Percentiles rank a stretch among this genome's conserved stretches.
Evolutionary conservation across 1,140 invertebrate species (phyloP).

Genomic region (Drosophila repletoides): DNA sequence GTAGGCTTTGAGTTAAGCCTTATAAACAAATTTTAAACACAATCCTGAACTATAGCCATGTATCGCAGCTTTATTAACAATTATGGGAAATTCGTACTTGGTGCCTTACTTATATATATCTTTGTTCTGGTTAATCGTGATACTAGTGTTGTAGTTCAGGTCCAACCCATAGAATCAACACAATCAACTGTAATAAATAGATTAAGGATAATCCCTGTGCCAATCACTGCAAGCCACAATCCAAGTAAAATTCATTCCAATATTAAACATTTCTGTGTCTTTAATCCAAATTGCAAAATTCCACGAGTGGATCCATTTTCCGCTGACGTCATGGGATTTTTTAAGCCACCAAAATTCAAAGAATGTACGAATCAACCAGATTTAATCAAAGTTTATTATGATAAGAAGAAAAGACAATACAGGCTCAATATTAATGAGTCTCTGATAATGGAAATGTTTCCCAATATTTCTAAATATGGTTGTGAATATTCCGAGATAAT

Average conservation of each 20-base stretch:
- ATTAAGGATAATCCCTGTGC: no score
- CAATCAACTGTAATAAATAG: not conserved
- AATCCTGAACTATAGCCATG: constrained; percentile 8
- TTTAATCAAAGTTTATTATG: constrained; percentile 81
- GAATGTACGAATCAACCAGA: constrained; percentile 83
- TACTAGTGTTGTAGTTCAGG: not conserved
- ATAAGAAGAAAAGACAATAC: constrained; percentile 43
- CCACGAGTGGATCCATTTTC: constrained; percentile 86
- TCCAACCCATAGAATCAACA: not conserved
- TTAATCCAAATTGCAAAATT: constrained; percentile 41
- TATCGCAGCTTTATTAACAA: not conserved
- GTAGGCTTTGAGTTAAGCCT: not conserved
- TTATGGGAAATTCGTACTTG: constrained; percentile 3
- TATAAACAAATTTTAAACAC: not conserved
- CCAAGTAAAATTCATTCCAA: not conserved
- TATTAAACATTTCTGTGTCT: constrained; percentile 27
- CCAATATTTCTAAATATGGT: not conserved
- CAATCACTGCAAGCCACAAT: not conserved
- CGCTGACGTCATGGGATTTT: constrained; percentile 84
- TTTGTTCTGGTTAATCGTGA: constrained; percentile 1
- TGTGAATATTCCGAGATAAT: constrained; percentile 15
- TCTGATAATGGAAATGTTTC: constrained; percentile 30
- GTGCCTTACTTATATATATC: not conserved
- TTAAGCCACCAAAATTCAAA: constrained; percentile 84
- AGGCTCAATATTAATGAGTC: constrained; percentile 60